phyloP scores from a whole-genome alignment of 2,888 invertebrate genomes.

The Prostheceraeus crozeri region DNA sequence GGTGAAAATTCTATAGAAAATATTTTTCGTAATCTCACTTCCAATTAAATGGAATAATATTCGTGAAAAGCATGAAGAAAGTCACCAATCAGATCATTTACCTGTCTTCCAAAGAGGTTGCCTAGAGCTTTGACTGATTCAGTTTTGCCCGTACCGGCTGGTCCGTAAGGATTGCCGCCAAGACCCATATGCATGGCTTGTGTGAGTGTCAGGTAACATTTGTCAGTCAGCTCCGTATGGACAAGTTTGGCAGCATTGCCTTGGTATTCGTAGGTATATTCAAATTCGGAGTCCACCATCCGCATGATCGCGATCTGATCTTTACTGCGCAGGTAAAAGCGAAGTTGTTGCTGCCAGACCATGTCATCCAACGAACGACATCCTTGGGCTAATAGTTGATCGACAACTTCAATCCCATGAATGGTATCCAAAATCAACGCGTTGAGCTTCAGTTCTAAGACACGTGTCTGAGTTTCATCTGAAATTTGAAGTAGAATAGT shows the following conservation, averaged over 20 bases:
- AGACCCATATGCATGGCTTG: conserved; percentile 87
- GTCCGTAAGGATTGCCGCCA: conserved; percentile 96
- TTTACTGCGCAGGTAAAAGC: conserved; percentile 58
- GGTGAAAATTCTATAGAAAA: no score
- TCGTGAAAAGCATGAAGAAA: no score
- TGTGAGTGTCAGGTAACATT: conserved; percentile 90
- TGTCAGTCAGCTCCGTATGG: conserved; percentile 87
- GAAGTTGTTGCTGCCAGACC: conserved; percentile 88
- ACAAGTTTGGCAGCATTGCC: conserved; percentile 92
- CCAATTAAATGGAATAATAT: no score
- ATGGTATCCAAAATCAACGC: conserved; percentile 84
- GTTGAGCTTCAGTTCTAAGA: conserved; percentile 76
- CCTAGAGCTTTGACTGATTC: conserved; percentile 75
- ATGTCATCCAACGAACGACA: conserved; percentile 69
- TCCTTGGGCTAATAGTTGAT: conserved; percentile 65
- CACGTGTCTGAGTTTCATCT: conserved; percentile 43
- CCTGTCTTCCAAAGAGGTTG: conserved; percentile 72
- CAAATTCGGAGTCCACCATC: conserved; percentile 87
- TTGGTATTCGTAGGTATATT: conserved; percentile 93
- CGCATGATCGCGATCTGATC: conserved; percentile 61
- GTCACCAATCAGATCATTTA: no score
- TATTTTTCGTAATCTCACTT: no score
- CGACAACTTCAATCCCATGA: conserved; percentile 76
- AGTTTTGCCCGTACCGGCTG: conserved; percentile 97
- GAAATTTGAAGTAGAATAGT: neutral